phyloP scores from a whole-genome alignment of 2,113 vertebrate genomes.

The Dromaius novaehollandiae region DNA sequence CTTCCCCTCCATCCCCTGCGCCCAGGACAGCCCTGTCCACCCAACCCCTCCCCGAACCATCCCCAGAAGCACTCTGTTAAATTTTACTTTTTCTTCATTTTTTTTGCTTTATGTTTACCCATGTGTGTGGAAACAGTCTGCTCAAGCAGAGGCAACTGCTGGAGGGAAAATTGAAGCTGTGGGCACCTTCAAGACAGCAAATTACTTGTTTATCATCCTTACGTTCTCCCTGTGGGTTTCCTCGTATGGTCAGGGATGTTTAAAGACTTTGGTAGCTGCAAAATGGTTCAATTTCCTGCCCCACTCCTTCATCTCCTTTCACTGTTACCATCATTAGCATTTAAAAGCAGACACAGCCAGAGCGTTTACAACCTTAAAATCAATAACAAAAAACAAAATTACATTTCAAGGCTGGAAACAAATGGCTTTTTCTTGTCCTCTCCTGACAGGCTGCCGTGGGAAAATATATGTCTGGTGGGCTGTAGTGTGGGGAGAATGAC shows the following conservation, averaged over 20 bases:
- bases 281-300: conserved; percentile 29
- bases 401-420: not conserved
- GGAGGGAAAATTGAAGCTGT: not conserved
- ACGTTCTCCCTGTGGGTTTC: not conserved
- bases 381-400: not conserved
- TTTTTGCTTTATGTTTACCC: not conserved
- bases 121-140: not conserved
- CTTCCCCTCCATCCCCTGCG: not conserved
- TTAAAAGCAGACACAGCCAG: not conserved
- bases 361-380: conserved; percentile 6
- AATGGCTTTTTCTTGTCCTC: not conserved
- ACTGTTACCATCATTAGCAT: not conserved
- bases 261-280: not conserved
- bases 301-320: not conserved
- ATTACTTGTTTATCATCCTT: not conserved
- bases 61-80: not conserved
- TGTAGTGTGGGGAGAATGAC: not conserved
- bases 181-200: not conserved
- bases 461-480: not conserved
- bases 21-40: not conserved
- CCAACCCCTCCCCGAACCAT: not conserved
- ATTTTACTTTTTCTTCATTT: not conserved
- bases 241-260: not conserved
- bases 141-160: not conserved
- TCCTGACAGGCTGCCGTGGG: not conserved